Conservation (phyloP, 2,888 invertebrate genomes). For the Parnassius smintheus region DNA sequence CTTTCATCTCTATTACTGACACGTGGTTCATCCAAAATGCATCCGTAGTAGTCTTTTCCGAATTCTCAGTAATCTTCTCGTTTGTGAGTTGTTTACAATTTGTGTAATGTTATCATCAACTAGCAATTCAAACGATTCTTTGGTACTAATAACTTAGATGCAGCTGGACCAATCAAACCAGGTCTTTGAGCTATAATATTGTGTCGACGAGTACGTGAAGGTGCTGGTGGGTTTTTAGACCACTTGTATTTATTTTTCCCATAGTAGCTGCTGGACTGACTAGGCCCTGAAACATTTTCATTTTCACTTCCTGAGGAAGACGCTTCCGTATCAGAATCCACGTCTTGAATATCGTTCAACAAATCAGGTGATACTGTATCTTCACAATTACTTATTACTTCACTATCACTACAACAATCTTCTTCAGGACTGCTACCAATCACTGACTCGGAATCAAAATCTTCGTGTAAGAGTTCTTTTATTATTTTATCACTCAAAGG, state of each 20-base stretch:
- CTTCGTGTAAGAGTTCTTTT: too few relatives aligned
- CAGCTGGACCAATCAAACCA: conserved; percentile 25
- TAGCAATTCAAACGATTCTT: conserved; percentile 11
- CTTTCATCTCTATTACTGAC: too few relatives aligned
- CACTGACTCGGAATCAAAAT: too few relatives aligned
- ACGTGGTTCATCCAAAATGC: too few relatives aligned
- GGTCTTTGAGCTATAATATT: conserved; percentile 23
- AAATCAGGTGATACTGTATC: background rate
- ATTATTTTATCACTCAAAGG: too few relatives aligned
- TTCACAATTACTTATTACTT: background rate
- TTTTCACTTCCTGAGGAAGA: too few relatives aligned
- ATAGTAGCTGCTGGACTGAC: conserved; percentile 24
- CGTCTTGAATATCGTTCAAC: background rate
- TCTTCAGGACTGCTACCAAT: background rate
- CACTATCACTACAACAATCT: background rate
- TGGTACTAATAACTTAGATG: background rate
- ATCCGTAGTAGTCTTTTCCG: too few relatives aligned
- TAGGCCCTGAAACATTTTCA: too few relatives aligned
- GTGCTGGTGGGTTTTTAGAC: conserved; percentile 27
- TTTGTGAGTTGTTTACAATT: too few relatives aligned
- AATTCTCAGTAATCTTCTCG: too few relatives aligned
- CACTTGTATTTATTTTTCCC: conserved; percentile 28
- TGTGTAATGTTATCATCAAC: background rate
- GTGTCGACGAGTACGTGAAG: too few relatives aligned
- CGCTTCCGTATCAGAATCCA: too few relatives aligned